Conservation (phyloP, 2,113 vertebrate species). For the Mungos mungo region DNA sequence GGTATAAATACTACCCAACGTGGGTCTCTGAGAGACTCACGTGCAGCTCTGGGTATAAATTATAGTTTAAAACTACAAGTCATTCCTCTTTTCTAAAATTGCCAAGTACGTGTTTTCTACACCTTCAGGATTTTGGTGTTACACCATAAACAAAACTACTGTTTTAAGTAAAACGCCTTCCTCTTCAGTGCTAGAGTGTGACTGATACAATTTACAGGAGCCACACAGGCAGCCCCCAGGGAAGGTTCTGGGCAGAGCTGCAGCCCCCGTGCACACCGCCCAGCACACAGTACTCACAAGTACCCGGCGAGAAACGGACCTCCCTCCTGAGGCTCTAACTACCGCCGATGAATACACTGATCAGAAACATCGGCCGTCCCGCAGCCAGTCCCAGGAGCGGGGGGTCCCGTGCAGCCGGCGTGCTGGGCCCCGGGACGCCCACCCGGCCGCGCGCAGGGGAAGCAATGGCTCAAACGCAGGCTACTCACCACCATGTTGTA, state of each 20-base stretch:
- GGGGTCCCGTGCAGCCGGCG: fast-evolving
- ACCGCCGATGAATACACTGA: background rate
- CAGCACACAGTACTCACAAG: fast-evolving
- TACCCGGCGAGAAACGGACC: background rate
- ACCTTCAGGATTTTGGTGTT: background rate
- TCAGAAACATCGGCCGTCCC: fast-evolving
- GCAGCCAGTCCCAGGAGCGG: background rate
- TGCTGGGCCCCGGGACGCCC: fast-evolving
- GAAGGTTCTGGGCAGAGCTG: fast-evolving
- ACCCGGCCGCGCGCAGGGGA: background rate
- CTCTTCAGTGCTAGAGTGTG: background rate
- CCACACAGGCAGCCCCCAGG: background rate
- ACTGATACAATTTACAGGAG: background rate
- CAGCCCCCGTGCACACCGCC: fast-evolving
- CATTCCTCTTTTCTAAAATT: background rate
- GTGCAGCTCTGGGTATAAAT: too few relatives aligned
- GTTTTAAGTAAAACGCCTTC: background rate
- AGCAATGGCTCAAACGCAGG: background rate
- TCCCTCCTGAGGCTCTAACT: background rate
- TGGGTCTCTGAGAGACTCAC: background rate
- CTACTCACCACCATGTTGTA: slow-evolving; percentile 99
- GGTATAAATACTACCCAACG: too few relatives aligned
- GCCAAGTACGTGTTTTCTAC: background rate
- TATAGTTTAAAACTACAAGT: background rate
- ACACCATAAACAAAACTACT: background rate